Evolutionary conservation across 37 sponge, comb jelly and placozoan genomes (phyloP), one percentile per base, ranked within the genome.

Genomic region (Diacarnus erythraeanus): DNA sequence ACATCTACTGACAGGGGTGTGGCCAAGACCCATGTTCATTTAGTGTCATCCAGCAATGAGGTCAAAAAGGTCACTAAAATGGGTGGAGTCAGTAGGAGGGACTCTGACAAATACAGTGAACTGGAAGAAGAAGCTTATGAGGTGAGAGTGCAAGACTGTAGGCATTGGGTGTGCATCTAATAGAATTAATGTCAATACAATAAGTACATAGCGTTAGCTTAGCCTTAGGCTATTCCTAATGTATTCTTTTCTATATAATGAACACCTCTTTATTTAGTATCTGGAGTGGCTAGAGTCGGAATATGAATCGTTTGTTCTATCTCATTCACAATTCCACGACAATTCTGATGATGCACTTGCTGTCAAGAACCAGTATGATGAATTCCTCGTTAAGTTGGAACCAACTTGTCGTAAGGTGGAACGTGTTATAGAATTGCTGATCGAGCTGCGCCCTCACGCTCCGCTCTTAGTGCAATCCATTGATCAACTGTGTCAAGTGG

Each of bases 211-310:
- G 51, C 12, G 51, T 47, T 47, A 15, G 51, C 12, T 12, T 47
- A 47, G 51, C 51, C 51, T 47, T n/a, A n/a, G n/a, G n/a, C n/a
- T n/a, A n/a, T 6, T 47, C 51, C 51, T 47, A 47, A 47, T 47
- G 18, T 54, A 21, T 54, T 54, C 57, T 47, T 15, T 47, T 47
- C 51, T 47, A 47, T 15, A 15, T 47, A 47, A 47, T 47, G 10
- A 6, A 6, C 51, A 47, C 51, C 51, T 12, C 51, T 47, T 20
- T 37, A 36, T 35, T 69, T 61, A 82, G 82, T 77, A 85, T 34
- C 58, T 83, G 21, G 82, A 84, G 60, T 71, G 82, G 81, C 66
- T 90, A 61, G 90, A 84, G 42, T 33, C 63, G 27, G 66, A 77
- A 42, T 73, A 80, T 80, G 74, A 79, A 25, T 26, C 26, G 31